Evolutionary conservation across 1,140 invertebrate species (phyloP), one percentile per base, ranked within the genome.

Genomic region (Drosophila burlai): DNA sequence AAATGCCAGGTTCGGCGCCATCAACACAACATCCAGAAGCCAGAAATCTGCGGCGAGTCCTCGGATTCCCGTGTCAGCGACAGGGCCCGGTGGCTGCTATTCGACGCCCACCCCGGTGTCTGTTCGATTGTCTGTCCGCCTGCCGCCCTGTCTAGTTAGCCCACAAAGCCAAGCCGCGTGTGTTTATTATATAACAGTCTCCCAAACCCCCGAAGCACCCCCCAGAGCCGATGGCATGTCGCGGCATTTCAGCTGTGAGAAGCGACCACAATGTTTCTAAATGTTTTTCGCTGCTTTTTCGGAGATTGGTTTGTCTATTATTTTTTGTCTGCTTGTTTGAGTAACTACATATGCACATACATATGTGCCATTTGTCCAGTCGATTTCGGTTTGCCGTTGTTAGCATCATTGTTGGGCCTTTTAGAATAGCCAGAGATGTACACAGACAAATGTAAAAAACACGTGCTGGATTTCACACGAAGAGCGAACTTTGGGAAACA

Each of bases 21-120:
- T 34, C 46, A 59, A 10, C 38, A 59, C 57, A 59, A 18, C 50
- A 63, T 43, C 26, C 72, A 42, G 49, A 80, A 40, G 50, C 63
- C 69, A 63, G 55, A 55, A 79, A 68, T 69, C 75, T 83, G 80
- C 57, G 80, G 75, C 61, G 52, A 76, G 78, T 76, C 79, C 65
- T 66, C 81, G 76, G 81, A 76, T 80, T 80, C 62, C 62, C 64
- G 76, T 83, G 81, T 76, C 81, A 66, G 29, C 64, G 81, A 54
- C 81, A 79, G 71, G 34, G 38, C 24, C 29, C 54, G 40, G 55
- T 63, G 61, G 57, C 55, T 40, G 43, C 34, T 60, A 49, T 67
- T 67, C 49, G 26, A 52, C 24, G 29, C 43, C 15, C 31, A 21
- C 49, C 49, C 26, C 18, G 13, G 49, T 31, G 26, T 52, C 26